Percentiles rank a stretch among this genome's conserved stretches.
Evolutionary conservation across 2,113 vertebrate species (phyloP).

Genomic region (zebrafish (Danio rerio)): DNA sequence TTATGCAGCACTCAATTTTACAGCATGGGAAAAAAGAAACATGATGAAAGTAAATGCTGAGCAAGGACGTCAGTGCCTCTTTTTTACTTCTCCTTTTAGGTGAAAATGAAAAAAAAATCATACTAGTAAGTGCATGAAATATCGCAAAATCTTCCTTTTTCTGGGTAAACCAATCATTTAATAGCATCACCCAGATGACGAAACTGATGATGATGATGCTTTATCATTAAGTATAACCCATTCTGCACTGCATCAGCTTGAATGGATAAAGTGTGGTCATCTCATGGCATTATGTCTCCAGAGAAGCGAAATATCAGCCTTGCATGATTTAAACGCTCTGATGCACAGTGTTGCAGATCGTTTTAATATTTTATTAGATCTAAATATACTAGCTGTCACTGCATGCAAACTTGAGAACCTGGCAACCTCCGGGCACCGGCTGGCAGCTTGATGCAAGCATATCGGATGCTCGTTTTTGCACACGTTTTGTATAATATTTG

Average conservation of each 20-base stretch:
- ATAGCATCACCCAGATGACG: neutral
- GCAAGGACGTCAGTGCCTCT: neutral
- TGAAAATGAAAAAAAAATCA: neutral
- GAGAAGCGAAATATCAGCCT: neutral
- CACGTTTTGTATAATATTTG: conserved; percentile 5
- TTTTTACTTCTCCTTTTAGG: neutral
- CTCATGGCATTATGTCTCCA: neutral
- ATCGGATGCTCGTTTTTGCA: neutral
- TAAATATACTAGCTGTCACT: conserved; percentile 36
- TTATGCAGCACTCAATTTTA: neutral
- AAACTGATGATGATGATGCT: neutral
- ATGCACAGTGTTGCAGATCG: neutral
- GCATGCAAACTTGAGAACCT: conserved; percentile 9
- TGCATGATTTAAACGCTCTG: conserved; percentile 23
- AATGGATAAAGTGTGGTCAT: conserved; percentile 12
- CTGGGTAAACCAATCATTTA: neutral
- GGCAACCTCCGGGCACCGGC: neutral
- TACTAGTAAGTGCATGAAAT: neutral
- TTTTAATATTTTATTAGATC: conserved; percentile 29
- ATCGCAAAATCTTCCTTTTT: neutral
- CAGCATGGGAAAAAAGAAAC: neutral
- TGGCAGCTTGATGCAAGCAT: neutral
- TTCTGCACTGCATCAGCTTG: neutral
- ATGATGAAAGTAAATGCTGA: neutral
- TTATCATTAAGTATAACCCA: conserved; percentile 4